Evolutionary conservation across 2,797 vertebrate genomes (phyloP).

Genomic region (Lindbergichthys nudifrons): DNA sequence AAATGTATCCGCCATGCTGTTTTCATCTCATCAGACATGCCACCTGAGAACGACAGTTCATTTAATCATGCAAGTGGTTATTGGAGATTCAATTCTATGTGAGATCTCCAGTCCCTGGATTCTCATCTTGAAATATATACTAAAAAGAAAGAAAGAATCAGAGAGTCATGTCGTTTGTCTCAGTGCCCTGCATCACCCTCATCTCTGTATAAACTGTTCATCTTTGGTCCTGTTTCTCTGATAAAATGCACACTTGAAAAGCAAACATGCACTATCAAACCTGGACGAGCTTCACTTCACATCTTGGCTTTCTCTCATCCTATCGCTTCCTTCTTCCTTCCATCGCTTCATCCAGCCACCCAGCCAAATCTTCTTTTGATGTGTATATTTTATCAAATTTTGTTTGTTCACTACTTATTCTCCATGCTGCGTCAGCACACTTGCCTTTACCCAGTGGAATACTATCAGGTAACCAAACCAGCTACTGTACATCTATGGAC

Average conservation of each 20-base stretch:
- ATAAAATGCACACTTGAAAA: slow-evolving; percentile 54
- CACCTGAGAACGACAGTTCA: no score
- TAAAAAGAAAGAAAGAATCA: no score
- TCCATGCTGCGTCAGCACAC: slow-evolving; percentile 83
- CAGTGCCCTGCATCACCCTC: not conserved
- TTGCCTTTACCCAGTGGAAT: slow-evolving; percentile 84
- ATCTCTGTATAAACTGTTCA: not conserved
- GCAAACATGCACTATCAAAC: slow-evolving; percentile 31
- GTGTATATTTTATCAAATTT: slow-evolving; percentile 77
- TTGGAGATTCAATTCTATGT: no score
- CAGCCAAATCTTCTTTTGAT: slow-evolving; percentile 55
- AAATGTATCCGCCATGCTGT: no score
- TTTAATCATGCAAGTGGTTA: no score
- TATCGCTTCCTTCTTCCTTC: not conserved
- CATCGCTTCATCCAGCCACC: slow-evolving; percentile 28
- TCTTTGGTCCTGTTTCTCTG: not conserved
- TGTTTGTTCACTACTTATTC: slow-evolving; percentile 81
- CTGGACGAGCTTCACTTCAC: slow-evolving; percentile 27
- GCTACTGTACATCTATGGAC: slow-evolving; percentile 35
- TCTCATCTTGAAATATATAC: no score
- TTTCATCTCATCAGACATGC: no score
- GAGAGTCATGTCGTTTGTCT: no score
- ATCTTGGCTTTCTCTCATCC: slow-evolving; percentile 24
- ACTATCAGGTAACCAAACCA: slow-evolving; percentile 80
- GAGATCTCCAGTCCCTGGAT: no score